phyloP scores from a whole-genome alignment of 2,113 vertebrate species.

The Pycnonotus jocosus region DNA sequence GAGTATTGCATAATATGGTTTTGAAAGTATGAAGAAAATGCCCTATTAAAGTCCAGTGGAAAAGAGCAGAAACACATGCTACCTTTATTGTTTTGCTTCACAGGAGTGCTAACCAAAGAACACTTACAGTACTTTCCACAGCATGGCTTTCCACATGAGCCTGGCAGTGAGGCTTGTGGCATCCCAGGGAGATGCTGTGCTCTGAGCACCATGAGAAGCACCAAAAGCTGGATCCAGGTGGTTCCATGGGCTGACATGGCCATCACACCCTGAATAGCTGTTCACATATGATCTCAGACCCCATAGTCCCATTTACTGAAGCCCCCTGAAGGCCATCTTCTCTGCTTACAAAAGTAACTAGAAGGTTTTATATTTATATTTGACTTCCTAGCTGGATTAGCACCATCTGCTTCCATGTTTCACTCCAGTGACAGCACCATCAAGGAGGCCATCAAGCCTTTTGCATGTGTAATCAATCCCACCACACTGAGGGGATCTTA shows the following conservation, averaged over 20 bases:
- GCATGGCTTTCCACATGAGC: fast-evolving
- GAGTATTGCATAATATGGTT: background rate
- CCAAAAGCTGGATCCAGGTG: fast-evolving
- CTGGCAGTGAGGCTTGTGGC: fast-evolving
- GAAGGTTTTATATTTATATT: background rate
- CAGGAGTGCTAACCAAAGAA: background rate
- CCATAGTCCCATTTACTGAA: background rate
- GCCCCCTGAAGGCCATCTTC: background rate
- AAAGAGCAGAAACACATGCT: background rate
- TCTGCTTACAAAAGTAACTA: background rate
- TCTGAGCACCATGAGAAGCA: fast-evolving
- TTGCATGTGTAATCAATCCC: fast-evolving
- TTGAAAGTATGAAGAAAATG: background rate
- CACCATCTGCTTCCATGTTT: background rate
- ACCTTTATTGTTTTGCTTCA: background rate
- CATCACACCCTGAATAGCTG: background rate
- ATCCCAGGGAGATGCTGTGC: fast-evolving
- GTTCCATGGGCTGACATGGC: background rate
- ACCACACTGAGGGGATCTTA: fast-evolving
- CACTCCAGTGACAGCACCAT: background rate
- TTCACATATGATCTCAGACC: background rate
- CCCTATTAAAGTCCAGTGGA: background rate
- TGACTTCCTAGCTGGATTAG: background rate
- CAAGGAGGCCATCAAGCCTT: background rate
- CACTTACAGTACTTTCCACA: background rate